phyloP scores from a whole-genome alignment of 2,888 invertebrate genomes.

The Ellobium chinense region DNA sequence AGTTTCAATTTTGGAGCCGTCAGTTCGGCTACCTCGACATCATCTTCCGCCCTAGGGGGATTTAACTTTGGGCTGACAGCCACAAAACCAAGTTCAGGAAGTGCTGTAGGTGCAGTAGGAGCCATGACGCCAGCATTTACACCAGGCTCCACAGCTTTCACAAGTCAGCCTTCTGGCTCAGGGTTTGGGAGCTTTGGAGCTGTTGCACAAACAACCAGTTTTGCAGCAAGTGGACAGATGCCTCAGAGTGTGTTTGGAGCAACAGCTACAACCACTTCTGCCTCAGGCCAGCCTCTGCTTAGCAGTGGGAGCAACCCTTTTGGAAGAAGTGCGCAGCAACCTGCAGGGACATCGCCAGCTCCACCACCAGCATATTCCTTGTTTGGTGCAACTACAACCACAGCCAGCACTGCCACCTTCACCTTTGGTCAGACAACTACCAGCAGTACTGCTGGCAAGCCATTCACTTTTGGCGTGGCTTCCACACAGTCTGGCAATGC shows the following conservation, averaged over 20 bases:
- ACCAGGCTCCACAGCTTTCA: not conserved
- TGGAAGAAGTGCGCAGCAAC: not conserved
- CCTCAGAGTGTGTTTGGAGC: not conserved
- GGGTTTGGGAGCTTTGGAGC: conserved; percentile 7
- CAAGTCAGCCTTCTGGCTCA: not conserved
- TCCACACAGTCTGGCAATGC: not conserved
- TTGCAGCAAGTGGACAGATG: not conserved
- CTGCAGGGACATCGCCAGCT: not conserved
- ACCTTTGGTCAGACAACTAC: conserved; percentile 6
- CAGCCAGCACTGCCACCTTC: not conserved
- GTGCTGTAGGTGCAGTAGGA: not conserved
- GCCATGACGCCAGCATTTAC: not conserved
- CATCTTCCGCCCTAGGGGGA: not conserved
- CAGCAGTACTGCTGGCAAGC: not conserved
- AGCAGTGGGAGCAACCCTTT: conserved; percentile 3
- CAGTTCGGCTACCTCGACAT: not conserved
- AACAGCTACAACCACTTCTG: not conserved
- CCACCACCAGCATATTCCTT: not conserved
- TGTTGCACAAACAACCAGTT: not conserved
- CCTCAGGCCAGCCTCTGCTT: not conserved
- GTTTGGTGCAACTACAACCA: not conserved
- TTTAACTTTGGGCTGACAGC: not conserved
- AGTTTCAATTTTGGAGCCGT: conserved; percentile 30
- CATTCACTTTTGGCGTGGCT: conserved; percentile 14
- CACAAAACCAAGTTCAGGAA: not conserved